A percentile compares a stretch with the other conserved stretches of the same genome.
Conservation (phyloP, 2,888 invertebrate species). For the Napeogenes inachia region DNA sequence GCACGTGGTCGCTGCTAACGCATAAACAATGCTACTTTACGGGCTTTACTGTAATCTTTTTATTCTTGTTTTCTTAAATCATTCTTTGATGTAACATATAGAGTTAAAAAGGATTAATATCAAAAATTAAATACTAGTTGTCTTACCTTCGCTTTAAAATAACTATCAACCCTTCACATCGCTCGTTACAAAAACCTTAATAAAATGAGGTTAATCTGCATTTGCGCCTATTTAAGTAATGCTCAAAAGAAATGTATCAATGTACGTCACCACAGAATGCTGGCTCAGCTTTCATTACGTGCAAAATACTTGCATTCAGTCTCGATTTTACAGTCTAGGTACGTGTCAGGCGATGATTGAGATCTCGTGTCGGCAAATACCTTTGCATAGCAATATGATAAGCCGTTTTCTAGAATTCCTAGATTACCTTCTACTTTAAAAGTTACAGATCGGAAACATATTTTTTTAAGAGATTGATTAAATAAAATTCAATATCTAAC, state of each 20-base stretch:
- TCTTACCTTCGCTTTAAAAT: neutral
- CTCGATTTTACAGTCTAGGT: slow-evolving; percentile 13
- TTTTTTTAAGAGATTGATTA: too few species aligned
- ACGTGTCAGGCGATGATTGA: slow-evolving; percentile 26
- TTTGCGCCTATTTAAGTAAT: slow-evolving; percentile 23
- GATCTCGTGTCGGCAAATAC: slow-evolving; percentile 20
- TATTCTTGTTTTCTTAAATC: neutral
- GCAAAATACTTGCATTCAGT: slow-evolving; percentile 21
- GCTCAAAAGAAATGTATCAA: slow-evolving; percentile 18
- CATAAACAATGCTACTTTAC: neutral
- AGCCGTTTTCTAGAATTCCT: slow-evolving; percentile 20
- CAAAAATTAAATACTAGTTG: too few species aligned
- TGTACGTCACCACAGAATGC: slow-evolving; percentile 19
- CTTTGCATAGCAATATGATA: slow-evolving; percentile 21
- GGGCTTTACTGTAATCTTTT: neutral
- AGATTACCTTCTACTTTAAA: neutral
- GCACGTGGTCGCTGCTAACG: slow-evolving; percentile 12
- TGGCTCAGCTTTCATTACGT: slow-evolving; percentile 25
- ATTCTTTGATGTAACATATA: too few species aligned
- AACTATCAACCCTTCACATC: slow-evolving; percentile 12
- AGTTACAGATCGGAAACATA: neutral
- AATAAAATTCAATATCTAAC: too few species aligned
- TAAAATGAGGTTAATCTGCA: slow-evolving; percentile 20
- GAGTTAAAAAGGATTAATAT: too few species aligned
- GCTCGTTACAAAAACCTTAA: slow-evolving; percentile 16